phyloP scores from a whole-genome alignment of 1,140 invertebrate species.

The Bombus turneri region DNA sequence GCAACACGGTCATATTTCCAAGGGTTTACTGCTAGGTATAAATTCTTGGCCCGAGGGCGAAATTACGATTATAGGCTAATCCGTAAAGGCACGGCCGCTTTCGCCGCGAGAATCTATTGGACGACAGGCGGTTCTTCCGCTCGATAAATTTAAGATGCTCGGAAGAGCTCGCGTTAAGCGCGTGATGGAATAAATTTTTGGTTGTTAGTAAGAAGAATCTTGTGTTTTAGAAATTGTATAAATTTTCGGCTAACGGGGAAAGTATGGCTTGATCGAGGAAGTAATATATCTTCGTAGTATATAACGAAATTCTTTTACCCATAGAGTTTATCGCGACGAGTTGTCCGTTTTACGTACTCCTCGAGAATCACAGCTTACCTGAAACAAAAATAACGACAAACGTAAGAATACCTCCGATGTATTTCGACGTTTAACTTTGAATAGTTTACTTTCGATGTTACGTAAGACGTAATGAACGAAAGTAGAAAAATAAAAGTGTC shows the following conservation, averaged over 20 bases:
- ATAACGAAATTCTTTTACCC: too few species aligned
- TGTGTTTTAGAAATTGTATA: background rate
- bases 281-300: too few species aligned
- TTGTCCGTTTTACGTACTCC: too few species aligned
- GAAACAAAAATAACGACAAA: conserved; percentile 32
- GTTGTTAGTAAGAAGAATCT: background rate
- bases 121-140: background rate
- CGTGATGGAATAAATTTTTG: background rate
- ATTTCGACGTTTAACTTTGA: too few species aligned
- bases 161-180: background rate
- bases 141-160: conserved; percentile 20
- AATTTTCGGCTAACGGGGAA: too few species aligned
- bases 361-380: conserved; percentile 39
- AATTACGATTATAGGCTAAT: conserved; percentile 47
- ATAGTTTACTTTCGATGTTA: too few species aligned
- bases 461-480: too few species aligned
- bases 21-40: conserved; percentile 26
- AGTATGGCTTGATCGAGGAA: too few species aligned
- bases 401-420: background rate
- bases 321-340: too few species aligned
- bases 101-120: background rate
- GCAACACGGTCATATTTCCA: conserved; percentile 3
- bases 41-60: conserved; percentile 22
- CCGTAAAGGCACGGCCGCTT: background rate
- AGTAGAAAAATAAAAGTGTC: too few species aligned